Evolutionary conservation across 1,140 invertebrate genomes (phyloP), one percentile per base, ranked within the genome.

Genomic region (Pentalonia nigronervosa): DNA sequence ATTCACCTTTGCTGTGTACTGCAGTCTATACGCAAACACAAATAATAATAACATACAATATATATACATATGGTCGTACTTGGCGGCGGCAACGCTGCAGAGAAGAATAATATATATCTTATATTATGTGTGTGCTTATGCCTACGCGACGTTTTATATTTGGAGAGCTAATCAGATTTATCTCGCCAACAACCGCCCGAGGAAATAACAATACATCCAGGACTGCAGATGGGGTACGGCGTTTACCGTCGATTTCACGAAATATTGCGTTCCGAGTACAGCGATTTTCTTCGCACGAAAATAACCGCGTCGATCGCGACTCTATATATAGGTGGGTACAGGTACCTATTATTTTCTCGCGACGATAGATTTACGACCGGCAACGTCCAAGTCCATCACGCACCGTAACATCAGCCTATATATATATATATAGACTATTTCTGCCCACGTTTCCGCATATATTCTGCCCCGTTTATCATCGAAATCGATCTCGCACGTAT

Each of bases 141-240:
- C 36, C 9, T 84, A 84, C 23, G 23, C 83, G 83, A 86, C 83
- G 83, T 86, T 86, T 86, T 86, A 86, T 45, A 45, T 86, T 86
- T 47, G 25, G 84, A 25, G 83, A 84, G 45, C 84, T 47, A 86
- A 86, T 86, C 84, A 86, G 45, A 86, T 86, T 86, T 86, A 86
- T 89, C 48, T 89, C 87, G 45, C 41, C 47, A 50, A 30, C 34
- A 53, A 53, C 41, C 47, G 87, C 48, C 87, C 48, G 87, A 89
- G n/a, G 87, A 89, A 36, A 89, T 86, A 45, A 47, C 45, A 47
- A 86, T 86, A 45, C 23, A 45, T 86, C 84, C 41, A 45, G 3
- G 48, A 53, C 83, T 25, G 21, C 41, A 25, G 83, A 86, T 6
- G 36, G 45, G 41, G 84, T 76, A 14, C 30, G 11, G 60, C 14